Percentiles rank a stretch among this genome's conserved stretches.
phyloP scores from a whole-genome alignment of 2,113 vertebrate genomes.

The Grallaria varia region DNA sequence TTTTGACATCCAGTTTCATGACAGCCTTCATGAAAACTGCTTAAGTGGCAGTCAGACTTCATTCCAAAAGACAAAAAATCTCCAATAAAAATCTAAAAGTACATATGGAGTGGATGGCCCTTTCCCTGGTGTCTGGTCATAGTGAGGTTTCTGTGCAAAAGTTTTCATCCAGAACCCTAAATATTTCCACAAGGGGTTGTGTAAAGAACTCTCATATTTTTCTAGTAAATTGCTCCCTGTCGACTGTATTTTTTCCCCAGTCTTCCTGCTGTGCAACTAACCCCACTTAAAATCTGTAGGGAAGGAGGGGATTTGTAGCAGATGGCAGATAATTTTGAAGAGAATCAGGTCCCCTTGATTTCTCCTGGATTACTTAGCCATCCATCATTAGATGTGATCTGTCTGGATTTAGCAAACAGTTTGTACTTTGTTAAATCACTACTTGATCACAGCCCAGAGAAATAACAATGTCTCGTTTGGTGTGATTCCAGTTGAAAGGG shows the following conservation, averaged over 20 bases:
- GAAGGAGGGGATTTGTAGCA: neutral
- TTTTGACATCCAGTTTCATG: neutral
- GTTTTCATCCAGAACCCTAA: neutral
- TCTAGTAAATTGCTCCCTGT: neutral
- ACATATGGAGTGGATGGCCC: neutral
- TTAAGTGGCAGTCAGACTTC: neutral
- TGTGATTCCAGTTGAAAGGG: neutral
- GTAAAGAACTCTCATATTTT: neutral
- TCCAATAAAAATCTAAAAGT: neutral
- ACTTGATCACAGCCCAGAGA: neutral
- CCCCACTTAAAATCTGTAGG: neutral
- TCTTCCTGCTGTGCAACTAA: neutral
- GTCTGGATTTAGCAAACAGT: neutral
- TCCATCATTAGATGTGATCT: neutral
- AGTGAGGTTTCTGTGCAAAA: neutral
- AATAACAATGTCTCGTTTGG: neutral
- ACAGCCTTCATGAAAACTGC: neutral
- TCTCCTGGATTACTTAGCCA: neutral
- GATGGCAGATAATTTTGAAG: neutral
- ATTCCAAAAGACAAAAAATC: neutral
- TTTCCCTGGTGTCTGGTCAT: neutral
- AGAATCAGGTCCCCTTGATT: neutral
- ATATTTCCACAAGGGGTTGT: fast-evolving
- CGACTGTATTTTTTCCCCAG: neutral
- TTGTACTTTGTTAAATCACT: neutral